Evolutionary conservation across 2,797 vertebrate species (phyloP).

Genomic region (Oryzias dopingdopingensis): DNA sequence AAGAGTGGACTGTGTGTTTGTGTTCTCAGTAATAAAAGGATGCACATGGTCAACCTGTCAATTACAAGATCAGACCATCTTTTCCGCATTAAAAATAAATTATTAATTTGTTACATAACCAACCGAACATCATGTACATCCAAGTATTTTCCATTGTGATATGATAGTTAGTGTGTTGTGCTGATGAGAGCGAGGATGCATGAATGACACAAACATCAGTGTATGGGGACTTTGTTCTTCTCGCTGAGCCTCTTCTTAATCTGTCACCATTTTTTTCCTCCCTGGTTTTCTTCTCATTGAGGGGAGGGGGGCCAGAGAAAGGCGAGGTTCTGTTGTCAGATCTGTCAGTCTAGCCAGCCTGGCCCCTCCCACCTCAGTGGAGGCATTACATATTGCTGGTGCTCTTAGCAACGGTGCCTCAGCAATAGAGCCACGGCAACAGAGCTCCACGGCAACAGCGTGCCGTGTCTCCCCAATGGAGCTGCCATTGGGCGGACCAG

Average conservation of each 20-base stretch:
- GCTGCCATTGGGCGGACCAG: conserved; percentile 79
- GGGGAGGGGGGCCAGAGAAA: conserved; percentile 63
- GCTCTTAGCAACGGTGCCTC: conserved; percentile 80
- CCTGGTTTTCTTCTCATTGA: conserved; percentile 49
- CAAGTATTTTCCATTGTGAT: conserved; percentile 12
- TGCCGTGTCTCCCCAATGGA: conserved; percentile 80
- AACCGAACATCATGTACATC: conserved; percentile 50
- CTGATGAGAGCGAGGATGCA: conserved; percentile 1
- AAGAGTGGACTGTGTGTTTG: not conserved
- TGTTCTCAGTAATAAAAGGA: conserved; percentile 8
- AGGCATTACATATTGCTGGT: conserved; percentile 78
- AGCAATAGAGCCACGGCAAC: conserved; percentile 75
- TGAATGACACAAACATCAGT: conserved; percentile 17
- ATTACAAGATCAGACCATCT: conserved; percentile 35
- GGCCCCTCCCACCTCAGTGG: conserved; percentile 68
- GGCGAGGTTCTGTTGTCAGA: conserved; percentile 75
- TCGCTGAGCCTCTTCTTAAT: conserved; percentile 34
- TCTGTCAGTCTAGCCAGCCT: conserved; percentile 70
- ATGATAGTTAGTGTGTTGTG: not conserved
- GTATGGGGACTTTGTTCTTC: conserved; percentile 30
- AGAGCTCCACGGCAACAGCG: conserved; percentile 77
- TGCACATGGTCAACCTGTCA: conserved; percentile 13
- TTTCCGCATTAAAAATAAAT: conserved; percentile 63
- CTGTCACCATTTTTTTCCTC: conserved; percentile 50
- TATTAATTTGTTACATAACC: conserved; percentile 72